A percentile compares a stretch with the other conserved stretches of the same genome.
phyloP scores from a whole-genome alignment of 2,888 invertebrate genomes.

The Polyommatus icarus region DNA sequence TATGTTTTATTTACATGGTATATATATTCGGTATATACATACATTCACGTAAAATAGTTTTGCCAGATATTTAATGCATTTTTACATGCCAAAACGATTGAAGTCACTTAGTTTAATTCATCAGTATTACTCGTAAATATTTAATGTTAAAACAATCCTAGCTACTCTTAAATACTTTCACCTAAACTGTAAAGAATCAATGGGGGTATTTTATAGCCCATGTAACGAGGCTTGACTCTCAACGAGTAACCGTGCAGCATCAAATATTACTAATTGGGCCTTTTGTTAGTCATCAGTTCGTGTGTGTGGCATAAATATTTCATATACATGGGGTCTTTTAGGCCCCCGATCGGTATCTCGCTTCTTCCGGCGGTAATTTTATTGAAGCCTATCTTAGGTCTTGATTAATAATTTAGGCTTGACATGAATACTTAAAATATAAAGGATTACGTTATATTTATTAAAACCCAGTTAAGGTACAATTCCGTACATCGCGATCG shows the following conservation, averaged over 20 bases:
- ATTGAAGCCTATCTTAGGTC: neutral
- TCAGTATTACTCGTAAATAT: no score
- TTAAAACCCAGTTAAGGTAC: no score
- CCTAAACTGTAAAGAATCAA: neutral
- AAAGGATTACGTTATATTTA: no score
- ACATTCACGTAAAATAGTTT: no score
- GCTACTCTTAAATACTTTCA: neutral
- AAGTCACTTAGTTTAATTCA: no score
- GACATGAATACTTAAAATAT: no score
- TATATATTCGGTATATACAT: no score
- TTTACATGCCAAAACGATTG: no score
- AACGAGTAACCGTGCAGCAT: neutral
- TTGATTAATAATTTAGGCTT: neutral
- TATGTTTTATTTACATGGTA: neutral
- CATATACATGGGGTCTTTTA: neutral
- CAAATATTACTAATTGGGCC: conserved; percentile 20
- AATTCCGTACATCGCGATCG: no score
- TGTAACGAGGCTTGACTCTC: neutral
- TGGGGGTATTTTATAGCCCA: neutral
- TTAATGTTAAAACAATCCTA: no score
- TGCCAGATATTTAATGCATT: no score
- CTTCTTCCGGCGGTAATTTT: neutral
- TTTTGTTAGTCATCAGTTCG: conserved; percentile 24
- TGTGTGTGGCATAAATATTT: conserved; percentile 12
- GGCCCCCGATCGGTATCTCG: neutral